Conservation (phyloP, 2,113 vertebrate genomes). For the Girardinichthys multiradiatus region DNA sequence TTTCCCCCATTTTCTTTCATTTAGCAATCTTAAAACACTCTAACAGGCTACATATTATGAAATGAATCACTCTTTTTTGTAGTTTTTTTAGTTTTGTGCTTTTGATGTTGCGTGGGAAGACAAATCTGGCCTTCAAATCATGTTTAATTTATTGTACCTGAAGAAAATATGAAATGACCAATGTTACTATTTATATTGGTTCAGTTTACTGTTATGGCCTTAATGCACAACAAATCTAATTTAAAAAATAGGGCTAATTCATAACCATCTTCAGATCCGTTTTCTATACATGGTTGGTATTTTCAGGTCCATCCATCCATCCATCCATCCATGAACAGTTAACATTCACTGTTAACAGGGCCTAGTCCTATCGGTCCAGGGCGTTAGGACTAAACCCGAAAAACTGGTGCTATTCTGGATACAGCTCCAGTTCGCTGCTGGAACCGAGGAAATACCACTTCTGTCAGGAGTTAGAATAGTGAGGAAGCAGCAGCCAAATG, state of each 20-base stretch:
- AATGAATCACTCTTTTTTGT: background rate
- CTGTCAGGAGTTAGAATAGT: no score
- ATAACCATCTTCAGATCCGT: background rate
- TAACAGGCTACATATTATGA: background rate
- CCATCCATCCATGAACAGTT: no score
- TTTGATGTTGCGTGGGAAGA: background rate
- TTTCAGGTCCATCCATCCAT: background rate
- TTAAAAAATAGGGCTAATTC: background rate
- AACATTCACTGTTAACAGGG: no score
- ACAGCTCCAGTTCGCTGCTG: no score
- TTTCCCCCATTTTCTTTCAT: constrained; percentile 3
- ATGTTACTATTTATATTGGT: background rate
- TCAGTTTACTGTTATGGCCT: background rate
- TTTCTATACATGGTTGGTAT: background rate
- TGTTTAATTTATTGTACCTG: background rate
- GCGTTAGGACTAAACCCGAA: no score
- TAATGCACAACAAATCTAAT: background rate
- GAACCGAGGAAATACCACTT: no score
- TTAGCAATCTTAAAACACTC: constrained; percentile 4
- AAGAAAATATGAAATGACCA: background rate
- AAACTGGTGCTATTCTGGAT: no score
- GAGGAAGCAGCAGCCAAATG: no score
- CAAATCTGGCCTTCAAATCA: background rate
- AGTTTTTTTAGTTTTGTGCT: background rate
- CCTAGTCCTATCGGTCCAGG: no score